Conservation (phyloP, 1,140 invertebrate species). For the Pogonus chalceus region DNA sequence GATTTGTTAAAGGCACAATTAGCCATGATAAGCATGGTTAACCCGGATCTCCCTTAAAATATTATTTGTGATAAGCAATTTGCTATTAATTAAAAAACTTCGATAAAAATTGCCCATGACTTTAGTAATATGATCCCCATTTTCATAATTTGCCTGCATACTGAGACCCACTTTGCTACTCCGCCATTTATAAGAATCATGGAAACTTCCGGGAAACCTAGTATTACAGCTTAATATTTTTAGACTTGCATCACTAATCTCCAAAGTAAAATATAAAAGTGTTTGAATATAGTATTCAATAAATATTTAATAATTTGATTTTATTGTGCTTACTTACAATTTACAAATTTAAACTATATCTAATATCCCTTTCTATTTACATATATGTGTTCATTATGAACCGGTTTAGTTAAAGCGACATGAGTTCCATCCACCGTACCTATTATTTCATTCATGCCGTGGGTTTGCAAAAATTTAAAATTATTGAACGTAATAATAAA, state of each 20-base stretch:
- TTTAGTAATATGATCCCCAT: constrained; percentile 14
- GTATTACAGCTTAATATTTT: constrained; percentile 23
- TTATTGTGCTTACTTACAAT: not conserved
- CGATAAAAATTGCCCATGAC: constrained; percentile 6
- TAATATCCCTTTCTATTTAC: not conserved
- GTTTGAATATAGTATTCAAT: too few species aligned
- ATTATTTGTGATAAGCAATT: too few species aligned
- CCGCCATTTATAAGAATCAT: constrained; percentile 27
- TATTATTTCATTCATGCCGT: too few species aligned
- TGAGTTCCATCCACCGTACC: too few species aligned
- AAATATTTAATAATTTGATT: not conserved
- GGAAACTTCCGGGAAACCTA: constrained; percentile 24
- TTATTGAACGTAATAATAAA: too few species aligned
- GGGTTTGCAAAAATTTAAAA: too few species aligned
- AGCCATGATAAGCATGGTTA: constrained; percentile 21
- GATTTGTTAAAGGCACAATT: constrained; percentile 16
- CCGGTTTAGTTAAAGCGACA: too few species aligned
- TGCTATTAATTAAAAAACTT: too few species aligned
- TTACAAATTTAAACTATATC: not conserved
- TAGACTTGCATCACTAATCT: constrained; percentile 23
- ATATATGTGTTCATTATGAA: too few species aligned
- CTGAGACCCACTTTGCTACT: constrained; percentile 15
- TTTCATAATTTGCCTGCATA: constrained; percentile 14
- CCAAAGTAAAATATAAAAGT: constrained; percentile 12
- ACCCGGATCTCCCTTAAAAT: constrained; percentile 20